Evolutionary conservation across 1,140 invertebrate genomes (phyloP).

Genomic region (Mycetomoellerius zeteki): DNA sequence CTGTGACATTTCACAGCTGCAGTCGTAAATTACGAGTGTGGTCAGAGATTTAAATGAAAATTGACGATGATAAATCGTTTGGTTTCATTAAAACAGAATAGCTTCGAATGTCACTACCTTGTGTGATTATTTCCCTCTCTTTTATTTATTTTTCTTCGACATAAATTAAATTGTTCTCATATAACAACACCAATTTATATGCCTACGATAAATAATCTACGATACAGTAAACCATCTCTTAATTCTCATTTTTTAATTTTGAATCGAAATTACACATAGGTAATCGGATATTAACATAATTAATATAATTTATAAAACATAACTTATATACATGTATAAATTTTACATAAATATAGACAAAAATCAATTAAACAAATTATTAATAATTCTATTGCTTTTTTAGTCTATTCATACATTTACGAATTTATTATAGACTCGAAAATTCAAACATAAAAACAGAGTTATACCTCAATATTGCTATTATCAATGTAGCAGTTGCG

Average conservation of each 20-base stretch:
- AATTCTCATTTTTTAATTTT: neutral
- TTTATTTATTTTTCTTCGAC: neutral
- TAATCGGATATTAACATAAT: neutral
- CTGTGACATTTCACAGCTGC: constrained; percentile 36
- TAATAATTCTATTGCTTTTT: neutral
- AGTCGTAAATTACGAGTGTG: constrained; percentile 39
- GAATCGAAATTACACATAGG: neutral
- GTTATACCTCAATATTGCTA: no score
- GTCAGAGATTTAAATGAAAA: constrained; percentile 55
- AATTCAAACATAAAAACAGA: constrained; percentile 15
- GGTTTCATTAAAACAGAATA: constrained; percentile 18
- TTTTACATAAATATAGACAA: neutral
- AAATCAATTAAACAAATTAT: neutral
- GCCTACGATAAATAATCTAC: neutral
- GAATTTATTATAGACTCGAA: neutral
- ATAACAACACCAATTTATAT: constrained; percentile 6
- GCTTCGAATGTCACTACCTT: neutral
- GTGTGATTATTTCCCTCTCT: neutral
- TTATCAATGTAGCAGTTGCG: neutral
- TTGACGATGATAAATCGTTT: constrained; percentile 48
- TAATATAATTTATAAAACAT: no score
- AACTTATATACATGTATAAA: neutral
- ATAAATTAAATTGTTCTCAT: neutral
- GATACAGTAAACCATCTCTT: neutral
- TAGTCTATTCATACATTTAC: neutral